Evolutionary conservation across 1,140 invertebrate genomes (phyloP).

Genomic region (Riptortus pedestris): DNA sequence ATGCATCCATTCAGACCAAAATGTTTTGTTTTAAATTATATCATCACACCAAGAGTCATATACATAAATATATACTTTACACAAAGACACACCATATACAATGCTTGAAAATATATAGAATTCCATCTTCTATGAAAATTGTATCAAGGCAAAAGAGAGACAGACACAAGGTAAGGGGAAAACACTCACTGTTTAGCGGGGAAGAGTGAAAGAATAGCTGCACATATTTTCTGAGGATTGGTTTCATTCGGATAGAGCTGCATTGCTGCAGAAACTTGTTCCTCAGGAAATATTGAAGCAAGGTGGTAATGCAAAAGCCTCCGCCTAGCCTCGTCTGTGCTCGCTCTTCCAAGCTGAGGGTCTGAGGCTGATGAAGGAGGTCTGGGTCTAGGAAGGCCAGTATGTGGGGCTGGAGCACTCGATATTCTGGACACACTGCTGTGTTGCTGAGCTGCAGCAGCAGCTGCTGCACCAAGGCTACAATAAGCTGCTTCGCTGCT

Average conservation of each 20-base stretch:
- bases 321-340: conserved; percentile 50
- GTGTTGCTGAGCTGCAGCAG: conserved; percentile 28
- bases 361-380: conserved; percentile 35
- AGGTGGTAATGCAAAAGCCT: conserved; percentile 72
- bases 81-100: no score
- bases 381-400: conserved; percentile 38
- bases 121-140: no score
- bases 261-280: conserved; percentile 76
- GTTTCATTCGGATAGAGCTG: conserved; percentile 73
- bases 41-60: no score
- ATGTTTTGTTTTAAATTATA: no score
- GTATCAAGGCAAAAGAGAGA: no score
- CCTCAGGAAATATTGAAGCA: conserved; percentile 75
- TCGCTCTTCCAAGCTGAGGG: conserved; percentile 26
- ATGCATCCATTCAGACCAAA: no score
- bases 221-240: conserved; percentile 78
- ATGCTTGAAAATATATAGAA: no score
- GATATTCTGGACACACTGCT: conserved; percentile 57
- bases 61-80: no score
- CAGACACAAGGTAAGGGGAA: no score
- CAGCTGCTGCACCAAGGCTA: conserved; percentile 35
- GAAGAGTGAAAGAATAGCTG: conserved; percentile 68
- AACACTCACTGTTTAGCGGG: conserved; percentile 38
- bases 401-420: conserved; percentile 60
- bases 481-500: conserved; percentile 34